phyloP scores from a whole-genome alignment of 2,888 invertebrate species.

The Nomada flava region DNA sequence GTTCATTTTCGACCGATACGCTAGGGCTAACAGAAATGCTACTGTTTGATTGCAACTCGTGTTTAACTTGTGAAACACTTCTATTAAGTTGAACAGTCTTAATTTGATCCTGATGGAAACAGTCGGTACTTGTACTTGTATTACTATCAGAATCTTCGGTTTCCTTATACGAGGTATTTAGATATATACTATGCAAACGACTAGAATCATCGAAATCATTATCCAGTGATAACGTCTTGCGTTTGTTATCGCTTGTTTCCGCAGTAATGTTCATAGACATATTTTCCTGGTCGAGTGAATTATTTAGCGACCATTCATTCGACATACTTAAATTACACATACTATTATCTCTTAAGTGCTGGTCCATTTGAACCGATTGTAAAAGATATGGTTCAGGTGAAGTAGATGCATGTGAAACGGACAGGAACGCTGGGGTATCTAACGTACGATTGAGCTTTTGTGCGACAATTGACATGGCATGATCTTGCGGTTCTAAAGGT shows the following conservation, averaged over 20 bases:
- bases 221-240: neutral
- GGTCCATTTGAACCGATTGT: conserved; percentile 31
- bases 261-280: neutral
- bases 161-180: conserved; percentile 23
- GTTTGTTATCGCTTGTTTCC: neutral
- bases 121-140: neutral
- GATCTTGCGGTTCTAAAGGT: neutral
- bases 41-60: neutral
- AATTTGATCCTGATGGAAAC: neutral
- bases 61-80: neutral
- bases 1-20: conserved; percentile 47
- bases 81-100: conserved; percentile 5
- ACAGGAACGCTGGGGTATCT: conserved; percentile 30
- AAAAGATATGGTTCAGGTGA: conserved; percentile 54
- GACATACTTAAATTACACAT: conserved; percentile 41
- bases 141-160: conserved; percentile 10
- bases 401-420: conserved; percentile 55
- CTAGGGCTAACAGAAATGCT: conserved; percentile 14
- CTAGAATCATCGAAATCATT: neutral
- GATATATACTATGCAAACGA: conserved; percentile 4
- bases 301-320: conserved; percentile 45
- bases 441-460: conserved; percentile 26
- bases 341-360: conserved; percentile 31
- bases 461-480: neutral
- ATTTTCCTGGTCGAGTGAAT: conserved; percentile 38